Evolutionary conservation across 2,888 invertebrate genomes (phyloP), one percentile per base, ranked within the genome.

Genomic region (Cephus rjabovi): DNA sequence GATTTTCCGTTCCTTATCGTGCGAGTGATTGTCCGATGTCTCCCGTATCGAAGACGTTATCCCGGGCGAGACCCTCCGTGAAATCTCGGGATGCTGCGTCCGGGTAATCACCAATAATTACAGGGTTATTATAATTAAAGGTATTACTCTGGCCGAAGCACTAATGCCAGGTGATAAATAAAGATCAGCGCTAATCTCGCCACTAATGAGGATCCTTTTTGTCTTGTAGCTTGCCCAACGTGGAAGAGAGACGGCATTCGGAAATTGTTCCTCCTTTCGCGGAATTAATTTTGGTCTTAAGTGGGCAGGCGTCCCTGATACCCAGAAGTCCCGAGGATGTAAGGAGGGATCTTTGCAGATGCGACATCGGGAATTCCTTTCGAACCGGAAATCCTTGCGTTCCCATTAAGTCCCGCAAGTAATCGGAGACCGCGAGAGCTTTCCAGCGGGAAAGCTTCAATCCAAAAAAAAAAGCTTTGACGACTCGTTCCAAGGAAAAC

Each of bases 111-210:
- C 56, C 23, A 56, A 56, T 56, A 56, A 71, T 71, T 71, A 71
- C 34, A 71, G 15, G 3, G 34, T 71, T 71, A 71, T 71, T 71
- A 71, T 34, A 34, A 71, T 71, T 71, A 71, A 30, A 31, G 71
- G 12, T 85, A 87, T 87, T 87, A 86, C 84, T 83, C 73, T 34
- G 73, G 31, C 71, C 56, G 40, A 75, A 69, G 37, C 75, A 31
- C 70, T 70, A 23, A 35, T 30, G 35, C 85, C 84, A 81, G 30
- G 15, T 83, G 78, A 83, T 86, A 86, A 86, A 86, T 85, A 86
- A 86, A 82, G 86, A 86, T 86, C 83, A 84, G 78, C 68, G 35
- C 80, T 85, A 85, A 86, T 86, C 86, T 81, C 77, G 75, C 76
- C 75, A 77, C 79, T 81, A 81, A 81, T 78, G 75, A 12, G 74